phyloP scores from a whole-genome alignment of 1,140 invertebrate species.

The Phenacoccus solenopsis region DNA sequence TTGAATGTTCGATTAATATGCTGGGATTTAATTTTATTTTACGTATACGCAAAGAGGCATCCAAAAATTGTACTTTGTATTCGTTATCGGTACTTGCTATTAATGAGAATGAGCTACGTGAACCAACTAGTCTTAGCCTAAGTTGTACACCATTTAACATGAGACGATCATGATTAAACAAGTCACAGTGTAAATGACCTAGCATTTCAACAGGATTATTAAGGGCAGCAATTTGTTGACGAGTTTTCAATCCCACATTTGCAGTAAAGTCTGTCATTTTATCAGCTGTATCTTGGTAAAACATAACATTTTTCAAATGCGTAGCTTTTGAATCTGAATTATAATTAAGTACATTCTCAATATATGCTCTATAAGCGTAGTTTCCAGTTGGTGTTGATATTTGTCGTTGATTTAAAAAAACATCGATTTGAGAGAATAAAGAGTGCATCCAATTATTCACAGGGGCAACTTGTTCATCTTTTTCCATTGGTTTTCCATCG shows the following conservation, averaged over 20 bases:
- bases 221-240: slow-evolving; percentile 25
- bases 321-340: slow-evolving; percentile 31
- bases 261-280: slow-evolving; percentile 27
- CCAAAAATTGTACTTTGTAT: slow-evolving; percentile 25
- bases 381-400: slow-evolving; percentile 33
- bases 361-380: slow-evolving; percentile 36
- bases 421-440: slow-evolving; percentile 34
- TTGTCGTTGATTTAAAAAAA: slow-evolving; percentile 36
- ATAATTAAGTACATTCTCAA: slow-evolving; percentile 36
- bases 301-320: slow-evolving; percentile 31
- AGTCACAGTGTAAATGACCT: slow-evolving; percentile 21
- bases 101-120: slow-evolving; percentile 31
- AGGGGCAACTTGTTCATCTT: slow-evolving; percentile 24
- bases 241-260: slow-evolving; percentile 28
- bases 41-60: slow-evolving; percentile 32
- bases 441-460: slow-evolving; percentile 35
- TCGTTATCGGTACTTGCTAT: slow-evolving; percentile 25
- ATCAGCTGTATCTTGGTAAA: slow-evolving; percentile 26
- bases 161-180: slow-evolving; percentile 35
- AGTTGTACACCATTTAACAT: slow-evolving; percentile 33
- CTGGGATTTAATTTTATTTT: slow-evolving; percentile 31
- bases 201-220: slow-evolving; percentile 27
- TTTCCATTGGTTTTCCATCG: slow-evolving; percentile 23
- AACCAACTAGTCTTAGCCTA: slow-evolving; percentile 30
- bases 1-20: slow-evolving; percentile 32